A percentile compares a stretch with the other conserved stretches of the same genome.
These are phyloP conservation scores for Todus mexicanus DNA, from an alignment of 2,797 vertebrate species.

Conservation along the genomic window DNA sequence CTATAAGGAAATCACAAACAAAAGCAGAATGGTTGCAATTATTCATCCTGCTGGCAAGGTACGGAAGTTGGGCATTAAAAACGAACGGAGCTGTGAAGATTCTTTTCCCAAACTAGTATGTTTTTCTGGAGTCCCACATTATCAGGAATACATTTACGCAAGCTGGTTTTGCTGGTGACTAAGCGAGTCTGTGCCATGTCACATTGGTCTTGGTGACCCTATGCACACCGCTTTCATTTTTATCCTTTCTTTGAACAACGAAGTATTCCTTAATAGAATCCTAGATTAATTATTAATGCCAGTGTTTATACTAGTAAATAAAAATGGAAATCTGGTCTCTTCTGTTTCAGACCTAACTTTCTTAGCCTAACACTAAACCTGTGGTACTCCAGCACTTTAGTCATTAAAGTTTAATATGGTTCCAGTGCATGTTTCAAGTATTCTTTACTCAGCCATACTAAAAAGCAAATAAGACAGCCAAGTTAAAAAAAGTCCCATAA, in stretches of 20 bases:
- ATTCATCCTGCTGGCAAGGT: conserved; percentile 12
- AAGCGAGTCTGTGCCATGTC: background rate
- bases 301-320: conserved; percentile 11
- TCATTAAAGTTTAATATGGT: conserved; percentile 22
- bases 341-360: background rate
- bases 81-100: background rate
- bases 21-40: background rate
- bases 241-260: background rate
- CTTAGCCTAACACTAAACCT: background rate
- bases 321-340: conserved; percentile 9
- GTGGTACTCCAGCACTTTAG: conserved; percentile 1
- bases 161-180: background rate
- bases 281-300: conserved; percentile 35
- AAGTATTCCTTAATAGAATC: background rate
- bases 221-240: background rate
- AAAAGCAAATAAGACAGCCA: background rate
- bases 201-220: background rate
- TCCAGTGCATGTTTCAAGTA: background rate
- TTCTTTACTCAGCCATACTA: background rate
- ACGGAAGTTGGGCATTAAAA: background rate
- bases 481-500: background rate
- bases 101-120: background rate
- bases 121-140: background rate
- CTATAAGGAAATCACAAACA: background rate
- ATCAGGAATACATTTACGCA: background rate